Base-by-base conservation (phyloP, 2,797 vertebrate species). In the Danio jaintianensis region DNA sequence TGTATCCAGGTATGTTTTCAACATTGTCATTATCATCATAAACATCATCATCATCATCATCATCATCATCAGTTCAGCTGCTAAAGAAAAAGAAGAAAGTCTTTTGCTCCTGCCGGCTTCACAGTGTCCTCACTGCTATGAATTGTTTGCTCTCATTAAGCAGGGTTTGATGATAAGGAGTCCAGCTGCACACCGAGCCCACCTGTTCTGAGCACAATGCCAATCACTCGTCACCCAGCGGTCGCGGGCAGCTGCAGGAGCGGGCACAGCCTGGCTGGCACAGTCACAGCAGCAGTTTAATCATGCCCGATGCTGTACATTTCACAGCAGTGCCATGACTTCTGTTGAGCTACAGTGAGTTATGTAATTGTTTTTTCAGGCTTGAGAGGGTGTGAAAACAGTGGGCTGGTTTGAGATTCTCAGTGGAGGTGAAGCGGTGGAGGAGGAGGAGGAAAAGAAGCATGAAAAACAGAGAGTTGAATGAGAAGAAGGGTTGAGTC, bases 151-250 rank as follows among this genome's bases (percentile, higher is more conserved):
- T 80, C 59, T 72, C 69, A 80, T 79, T 38, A 63, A 71, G 42
- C 0, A 1, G 15, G 45, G 66, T 79, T 38, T 62, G 66, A 69
- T 62, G 66, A 79, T 0, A 45, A 59, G 43, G 8, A 55, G 69
- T 48, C 70, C 84, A 83, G 84, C 75, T 85, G 75, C 52, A 73
- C 43, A 63, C 43, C 69, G 52, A 66, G 69, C 63, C 64, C 22
- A 72, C 72, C 82, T 81, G 64, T 62, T 71, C 47, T 36, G 45
- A 78, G 64, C 64, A 81, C 78, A 83, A 75, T 29, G 36, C 63
- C 56, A 56, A 72, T 86, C 67, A 84, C 72, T 84, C 62, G 20
- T 59, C 75, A 59, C 52, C 36, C 22, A 29, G 43, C 5, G 53
- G 72, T 67, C 69, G 38, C 47, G 6, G 79, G 84, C 74, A 82